These are phyloP conservation scores for Coecobrya sp. DNA, from an alignment of 2,888 invertebrate species.

Conservation along the genomic window DNA sequence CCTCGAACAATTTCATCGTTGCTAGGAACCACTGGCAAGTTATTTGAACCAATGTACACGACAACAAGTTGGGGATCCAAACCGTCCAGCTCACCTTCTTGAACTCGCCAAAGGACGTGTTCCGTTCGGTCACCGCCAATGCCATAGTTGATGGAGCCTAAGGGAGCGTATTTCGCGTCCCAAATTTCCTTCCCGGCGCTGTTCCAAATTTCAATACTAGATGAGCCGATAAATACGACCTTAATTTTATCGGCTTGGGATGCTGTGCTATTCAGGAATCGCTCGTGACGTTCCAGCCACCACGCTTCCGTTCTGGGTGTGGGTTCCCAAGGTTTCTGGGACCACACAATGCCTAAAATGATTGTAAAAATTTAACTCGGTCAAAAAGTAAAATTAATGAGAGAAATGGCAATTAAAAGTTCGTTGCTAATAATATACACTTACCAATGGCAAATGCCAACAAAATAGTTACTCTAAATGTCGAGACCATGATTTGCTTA, in stretches of 20 bases:
- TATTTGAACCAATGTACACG: constrained; percentile 70
- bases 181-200: constrained; percentile 90
- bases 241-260: constrained; percentile 53
- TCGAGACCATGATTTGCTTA: background rate
- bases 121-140: constrained; percentile 92
- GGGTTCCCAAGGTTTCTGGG: constrained; percentile 76
- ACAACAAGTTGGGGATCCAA: constrained; percentile 92
- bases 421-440: background rate
- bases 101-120: constrained; percentile 95
- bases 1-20: constrained; percentile 71
- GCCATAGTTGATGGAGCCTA: constrained; percentile 97
- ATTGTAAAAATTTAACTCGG: background rate
- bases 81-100: constrained; percentile 95
- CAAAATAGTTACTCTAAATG: background rate
- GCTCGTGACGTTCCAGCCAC: constrained; percentile 70
- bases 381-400: background rate
- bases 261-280: constrained; percentile 54
- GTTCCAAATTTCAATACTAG: constrained; percentile 75
- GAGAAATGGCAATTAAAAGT: background rate
- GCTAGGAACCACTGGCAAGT: constrained; percentile 27
- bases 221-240: constrained; percentile 78
- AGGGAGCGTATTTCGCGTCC: constrained; percentile 96
- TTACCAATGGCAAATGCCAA: background rate
- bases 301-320: constrained; percentile 50
- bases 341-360: background rate